Evolutionary conservation across 1,140 invertebrate genomes (phyloP), one percentile per base, ranked within the genome.

Genomic region (Drosophila arizonae): DNA sequence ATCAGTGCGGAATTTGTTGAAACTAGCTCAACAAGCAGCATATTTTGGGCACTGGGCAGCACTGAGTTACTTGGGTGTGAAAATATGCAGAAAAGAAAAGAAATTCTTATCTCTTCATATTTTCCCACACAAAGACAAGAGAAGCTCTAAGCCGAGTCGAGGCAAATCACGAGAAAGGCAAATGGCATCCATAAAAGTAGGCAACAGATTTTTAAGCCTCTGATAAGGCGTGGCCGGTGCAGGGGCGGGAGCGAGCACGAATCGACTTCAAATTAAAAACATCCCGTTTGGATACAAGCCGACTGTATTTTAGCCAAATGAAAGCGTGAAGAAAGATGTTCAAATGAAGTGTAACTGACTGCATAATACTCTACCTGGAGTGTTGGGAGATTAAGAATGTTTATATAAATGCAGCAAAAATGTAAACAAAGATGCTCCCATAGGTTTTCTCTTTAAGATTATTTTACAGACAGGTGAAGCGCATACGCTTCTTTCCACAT

Each of bases 241-340:
- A 9, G 30, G 8, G 4, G 51, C 15, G 3, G 5, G 9, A 26
- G 68, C 78, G 76, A 36, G 11, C 10, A 39, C 62, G 68, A 72
- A 76, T 71, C 63, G 61, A 67, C 58, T 66, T 72, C 54, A 74
- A 87, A 86, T 79, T 76, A 62, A 71, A 87, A 70, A 69, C 50
- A 58, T 8, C 17, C 10, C 24, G 57, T 33, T 41, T 62, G 58
- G 28, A 17, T 45, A n/a, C 41, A 36, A 11, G 45, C 50, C 76
- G 17, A 79, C 79, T 72, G 64, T 78, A 77, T 81, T 79, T 81
- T 79, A 81, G 65, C 24, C 41, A 87, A 87, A 87, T 88, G 69
- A 79, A 86, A 87, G 21, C 10, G 33, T 9, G 30, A 3, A 3
- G 10, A 26, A 28, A 33, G 13, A 46, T 45, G 17, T 24, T 3